Conservation (phyloP, 2,797 vertebrate species). For the Helostoma temminkii region DNA sequence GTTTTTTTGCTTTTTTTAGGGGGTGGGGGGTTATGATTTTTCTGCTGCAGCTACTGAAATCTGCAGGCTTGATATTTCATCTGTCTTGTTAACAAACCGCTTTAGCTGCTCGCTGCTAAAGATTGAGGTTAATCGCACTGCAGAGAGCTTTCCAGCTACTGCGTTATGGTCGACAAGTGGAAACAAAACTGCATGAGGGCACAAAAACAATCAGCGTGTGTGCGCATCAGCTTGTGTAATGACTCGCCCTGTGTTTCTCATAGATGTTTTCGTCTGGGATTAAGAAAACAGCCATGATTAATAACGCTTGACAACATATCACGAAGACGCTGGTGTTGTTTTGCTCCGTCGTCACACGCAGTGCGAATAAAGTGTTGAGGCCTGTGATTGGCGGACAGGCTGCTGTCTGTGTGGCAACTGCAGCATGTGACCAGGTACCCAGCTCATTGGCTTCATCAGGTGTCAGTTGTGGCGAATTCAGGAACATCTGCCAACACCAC, state of each 20-base stretch:
- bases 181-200: conserved; percentile 55
- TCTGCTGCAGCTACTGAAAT: neutral
- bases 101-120: conserved; percentile 35
- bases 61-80: neutral
- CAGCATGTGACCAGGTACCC: conserved; percentile 58
- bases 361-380: conserved; percentile 54
- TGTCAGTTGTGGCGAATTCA: conserved; percentile 58
- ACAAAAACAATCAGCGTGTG: neutral
- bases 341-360: conserved; percentile 77
- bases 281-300: conserved; percentile 9
- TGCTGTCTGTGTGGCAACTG: conserved; percentile 76
- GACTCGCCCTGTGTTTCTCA: neutral
- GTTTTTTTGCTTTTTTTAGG: too few relatives aligned
- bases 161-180: conserved; percentile 58
- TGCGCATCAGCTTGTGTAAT: neutral
- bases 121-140: conserved; percentile 75
- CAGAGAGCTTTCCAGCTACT: conserved; percentile 58
- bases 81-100: conserved; percentile 10
- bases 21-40: neutral
- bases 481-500: conserved; percentile 44
- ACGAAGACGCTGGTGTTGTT: conserved; percentile 78
- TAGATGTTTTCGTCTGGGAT: neutral
- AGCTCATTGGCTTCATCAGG: conserved; percentile 65
- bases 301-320: conserved; percentile 45
- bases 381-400: conserved; percentile 69